Evolutionary conservation across 2,113 vertebrate species (phyloP), one percentile per base, ranked within the genome.

Genomic region (Dolichotis patagonum): DNA sequence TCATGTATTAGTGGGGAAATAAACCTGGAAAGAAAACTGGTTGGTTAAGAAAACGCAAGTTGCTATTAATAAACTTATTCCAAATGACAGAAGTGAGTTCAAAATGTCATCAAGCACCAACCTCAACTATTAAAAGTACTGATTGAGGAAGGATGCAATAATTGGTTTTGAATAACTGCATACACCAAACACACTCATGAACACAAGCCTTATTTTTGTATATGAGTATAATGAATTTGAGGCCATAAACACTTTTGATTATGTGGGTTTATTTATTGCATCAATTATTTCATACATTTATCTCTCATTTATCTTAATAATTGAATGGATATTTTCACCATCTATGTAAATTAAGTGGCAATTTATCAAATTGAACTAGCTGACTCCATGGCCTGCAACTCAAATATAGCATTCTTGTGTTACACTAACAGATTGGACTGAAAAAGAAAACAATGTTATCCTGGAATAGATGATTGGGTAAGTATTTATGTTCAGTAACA

Each of bases 221-320:
- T 24, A 83, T 62, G 38, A 86, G 41, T 71, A 6, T 41, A 92
- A 83, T 60, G 93, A 83, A 78, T 4, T 41, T 94, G 43, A 83
- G 52, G 11, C 38, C 9, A n/a, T 28, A 80, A 35, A 81, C 6
- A 69, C 16, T 75, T 89, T 89, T 81, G 38, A 88, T 77, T 87
- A 43, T 89, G 4, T 86, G 80, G 17, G 63, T 9, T 75, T 93
- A 60, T 65, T 85, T 88, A 85, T 78, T 85, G 14, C 1, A 43
- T 30, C 63, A 94, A 81, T 77, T 85, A 91, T 85, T 60, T 69
- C 43, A 65, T 78, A 49, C 1, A 62, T 41, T 92, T 62, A 95
- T 90, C 84, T 85, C 32, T 73, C 93, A 93, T 56, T 58, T 93
- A 78, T 83, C 67, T 91, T 84, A 78, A 88, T 87, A 96, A 95